phyloP scores from a whole-genome alignment of 2,113 vertebrate genomes.

The Eurypyga helias region DNA sequence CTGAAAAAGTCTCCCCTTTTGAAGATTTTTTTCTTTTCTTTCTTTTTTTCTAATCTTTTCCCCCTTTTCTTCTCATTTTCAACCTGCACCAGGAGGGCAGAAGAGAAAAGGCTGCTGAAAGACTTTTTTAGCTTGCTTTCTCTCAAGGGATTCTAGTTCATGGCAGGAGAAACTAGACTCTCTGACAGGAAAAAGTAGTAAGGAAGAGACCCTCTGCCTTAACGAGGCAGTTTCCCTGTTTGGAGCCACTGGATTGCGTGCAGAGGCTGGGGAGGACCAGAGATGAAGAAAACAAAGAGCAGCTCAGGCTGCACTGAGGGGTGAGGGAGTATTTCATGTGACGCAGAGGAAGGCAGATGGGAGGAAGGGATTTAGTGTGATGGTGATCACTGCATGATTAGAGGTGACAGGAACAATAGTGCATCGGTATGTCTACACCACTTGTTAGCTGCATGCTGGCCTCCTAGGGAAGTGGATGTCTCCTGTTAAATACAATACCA shows the following conservation, averaged over 20 bases:
- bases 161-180: not conserved
- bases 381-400: not conserved
- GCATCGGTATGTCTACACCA: not conserved
- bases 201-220: not conserved
- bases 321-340: not conserved
- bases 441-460: not conserved
- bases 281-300: not conserved
- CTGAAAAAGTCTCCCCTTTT: not conserved
- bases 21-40: not conserved
- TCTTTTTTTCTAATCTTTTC: not conserved
- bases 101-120: slow-evolving; percentile 49
- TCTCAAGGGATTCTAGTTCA: slow-evolving; percentile 6
- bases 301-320: not conserved
- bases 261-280: not conserved
- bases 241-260: not conserved
- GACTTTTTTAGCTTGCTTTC: not conserved
- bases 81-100: slow-evolving; percentile 16
- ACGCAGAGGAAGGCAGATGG: not conserved
- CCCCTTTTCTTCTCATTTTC: slow-evolving; percentile 22
- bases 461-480: not conserved
- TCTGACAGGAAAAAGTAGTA: not conserved
- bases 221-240: not conserved
- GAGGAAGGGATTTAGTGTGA: not conserved
- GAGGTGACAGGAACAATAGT: slow-evolving; percentile 3
- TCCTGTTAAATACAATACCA: not conserved